phyloP scores from a whole-genome alignment of 2,888 invertebrate species.

The Ennomos fuscantarius region DNA sequence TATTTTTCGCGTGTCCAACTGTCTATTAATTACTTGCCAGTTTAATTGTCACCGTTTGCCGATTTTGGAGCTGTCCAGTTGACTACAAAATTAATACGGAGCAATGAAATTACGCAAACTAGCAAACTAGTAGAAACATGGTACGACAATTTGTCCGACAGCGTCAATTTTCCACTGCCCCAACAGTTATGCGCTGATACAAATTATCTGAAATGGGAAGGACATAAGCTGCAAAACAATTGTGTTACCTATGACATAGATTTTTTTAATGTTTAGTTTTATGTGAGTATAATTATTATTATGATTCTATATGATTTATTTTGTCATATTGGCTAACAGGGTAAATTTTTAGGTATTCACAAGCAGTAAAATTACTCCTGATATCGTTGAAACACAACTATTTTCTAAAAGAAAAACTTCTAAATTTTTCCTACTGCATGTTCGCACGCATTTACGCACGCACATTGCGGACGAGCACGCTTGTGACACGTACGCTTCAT shows the following conservation, averaged over 20 bases:
- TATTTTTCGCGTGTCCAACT: background rate
- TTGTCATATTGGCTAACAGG: no score
- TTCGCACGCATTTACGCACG: slow-evolving; percentile 27
- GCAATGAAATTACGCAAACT: slow-evolving; percentile 11
- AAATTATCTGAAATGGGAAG: background rate
- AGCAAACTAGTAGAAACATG: background rate
- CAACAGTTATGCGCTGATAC: background rate
- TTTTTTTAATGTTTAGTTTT: no score
- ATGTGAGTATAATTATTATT: no score
- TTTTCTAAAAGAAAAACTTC: slow-evolving; percentile 11
- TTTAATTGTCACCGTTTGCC: background rate
- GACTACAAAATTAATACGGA: slow-evolving; percentile 3
- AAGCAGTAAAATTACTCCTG: no score
- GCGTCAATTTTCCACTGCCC: background rate
- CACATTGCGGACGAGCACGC: slow-evolving; percentile 16
- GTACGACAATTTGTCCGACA: slow-evolving; percentile 1
- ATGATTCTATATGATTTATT: no score
- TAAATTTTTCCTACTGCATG: slow-evolving; percentile 18
- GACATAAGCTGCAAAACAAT: background rate
- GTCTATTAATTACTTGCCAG: background rate
- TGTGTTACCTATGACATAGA: no score
- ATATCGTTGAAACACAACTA: no score
- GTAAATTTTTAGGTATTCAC: no score
- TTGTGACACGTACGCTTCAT: slow-evolving; percentile 28
- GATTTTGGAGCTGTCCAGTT: slow-evolving; percentile 6